Evolutionary conservation across 2,888 invertebrate genomes (phyloP).

Genomic region (Hedychridium roseum): DNA sequence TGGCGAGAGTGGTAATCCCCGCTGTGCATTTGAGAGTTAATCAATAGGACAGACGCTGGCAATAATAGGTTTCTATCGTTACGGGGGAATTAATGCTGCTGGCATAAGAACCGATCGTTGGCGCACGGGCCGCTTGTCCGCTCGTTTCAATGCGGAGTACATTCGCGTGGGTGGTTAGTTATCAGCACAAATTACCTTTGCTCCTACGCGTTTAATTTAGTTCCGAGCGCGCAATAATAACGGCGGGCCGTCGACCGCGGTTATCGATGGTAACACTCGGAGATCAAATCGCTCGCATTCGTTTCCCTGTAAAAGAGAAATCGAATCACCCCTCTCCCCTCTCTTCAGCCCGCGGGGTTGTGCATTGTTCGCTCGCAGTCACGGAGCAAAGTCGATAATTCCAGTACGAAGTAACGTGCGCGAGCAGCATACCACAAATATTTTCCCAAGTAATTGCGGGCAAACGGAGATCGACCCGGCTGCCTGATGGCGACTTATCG

Average conservation of each 20-base stretch:
- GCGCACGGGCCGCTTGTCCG: conserved; percentile 11
- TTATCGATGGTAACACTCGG: conserved; percentile 24
- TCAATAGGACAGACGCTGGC: conserved; percentile 18
- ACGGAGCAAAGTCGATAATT: no score
- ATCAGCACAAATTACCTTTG: conserved; percentile 44
- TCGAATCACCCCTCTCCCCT: no score
- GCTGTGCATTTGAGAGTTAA: conserved; percentile 17
- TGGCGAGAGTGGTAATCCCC: conserved; percentile 7
- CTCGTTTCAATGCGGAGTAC: conserved; percentile 19
- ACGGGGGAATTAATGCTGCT: conserved; percentile 17
- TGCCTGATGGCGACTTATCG: conserved; percentile 30
- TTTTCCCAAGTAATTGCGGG: conserved; percentile 19
- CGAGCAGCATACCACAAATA: no score
- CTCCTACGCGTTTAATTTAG: conserved; percentile 47
- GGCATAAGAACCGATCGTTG: conserved; percentile 24
- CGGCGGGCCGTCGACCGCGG: conserved; percentile 11
- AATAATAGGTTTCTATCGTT: conserved; percentile 19
- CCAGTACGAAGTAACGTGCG: no score
- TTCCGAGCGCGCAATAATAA: conserved; percentile 42
- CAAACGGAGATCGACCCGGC: conserved; percentile 23
- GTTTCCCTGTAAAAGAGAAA: no score
- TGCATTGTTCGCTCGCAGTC: no score
- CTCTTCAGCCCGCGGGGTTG: no score
- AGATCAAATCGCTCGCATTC: conserved; percentile 10
- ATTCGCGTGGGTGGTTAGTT: conserved; percentile 44